Evolutionary conservation across 1,140 invertebrate species (phyloP), one percentile per base, ranked within the genome.

Genomic region (Sarcophaga peregrina): DNA sequence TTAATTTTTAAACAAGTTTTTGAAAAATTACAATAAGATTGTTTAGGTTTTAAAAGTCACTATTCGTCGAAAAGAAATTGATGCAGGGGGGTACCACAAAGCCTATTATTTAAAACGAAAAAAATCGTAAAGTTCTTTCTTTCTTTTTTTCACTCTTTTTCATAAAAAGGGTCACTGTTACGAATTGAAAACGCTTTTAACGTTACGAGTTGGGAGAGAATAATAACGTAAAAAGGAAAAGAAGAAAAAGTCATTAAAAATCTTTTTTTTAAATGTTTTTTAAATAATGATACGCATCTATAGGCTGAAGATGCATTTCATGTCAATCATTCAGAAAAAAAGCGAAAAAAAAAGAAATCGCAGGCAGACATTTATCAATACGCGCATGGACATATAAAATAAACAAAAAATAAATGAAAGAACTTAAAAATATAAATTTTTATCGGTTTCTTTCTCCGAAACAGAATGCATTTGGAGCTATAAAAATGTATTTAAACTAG

Each of bases 191-290:
- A 58, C 54, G 11, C 54, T 58, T 58, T 13, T n/a, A n/a, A 5
- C 54, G 7, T 58, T 58, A n/a, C 25, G 25, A 37, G 25, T 37
- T 37, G 25, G 25, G 25, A 37, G 25, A 37, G 25, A 37, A 37
- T 37, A 37, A 37, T 37, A 37, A 37, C 25, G 25, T 4, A 37
- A 7, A 58, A 58, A 58, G 54, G 52, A 11, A 58, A n/a, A 13
- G 15, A 13, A 58, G 54, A 58, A 58, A 37, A 58, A 58, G 54
- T 58, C 54, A 58, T 58, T 58, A 58, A 58, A 58, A 58, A 58
- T 58, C 54, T 6, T 15, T 58, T 58, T 13, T 58, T 58, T 58
- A 9, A 15, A 15, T 13, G 15, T 13, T 58, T 58, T 58, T 11
- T 37, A 37, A 37, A 37, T 37, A 37, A n/a, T 58, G 54, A 58